A percentile compares a stretch with the other conserved stretches of the same genome.
phyloP scores from a whole-genome alignment of 2,113 vertebrate genomes.

The Bambusicola thoracicus region DNA sequence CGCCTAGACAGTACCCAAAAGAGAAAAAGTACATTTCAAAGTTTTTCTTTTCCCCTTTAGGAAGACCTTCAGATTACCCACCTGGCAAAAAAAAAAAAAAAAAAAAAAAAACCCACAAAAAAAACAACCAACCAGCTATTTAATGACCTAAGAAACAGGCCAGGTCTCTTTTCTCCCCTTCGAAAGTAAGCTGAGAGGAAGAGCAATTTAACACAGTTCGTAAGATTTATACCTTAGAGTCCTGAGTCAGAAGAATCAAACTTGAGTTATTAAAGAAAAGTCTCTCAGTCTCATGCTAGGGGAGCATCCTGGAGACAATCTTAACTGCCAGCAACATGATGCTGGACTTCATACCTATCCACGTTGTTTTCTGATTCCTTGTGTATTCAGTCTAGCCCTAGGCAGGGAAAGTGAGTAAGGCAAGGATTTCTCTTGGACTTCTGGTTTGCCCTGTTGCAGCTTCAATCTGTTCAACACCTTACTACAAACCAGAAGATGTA shows the following conservation, averaged over 20 bases:
- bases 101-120: too few relatives aligned
- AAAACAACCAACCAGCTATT: not conserved
- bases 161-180: not conserved
- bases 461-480: not conserved
- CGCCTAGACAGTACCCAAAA: not conserved
- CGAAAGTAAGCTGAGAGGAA: not conserved
- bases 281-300: not conserved
- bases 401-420: not conserved
- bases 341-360: not conserved
- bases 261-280: constrained; percentile 20
- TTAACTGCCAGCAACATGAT: not conserved
- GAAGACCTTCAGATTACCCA: not conserved
- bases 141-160: not conserved
- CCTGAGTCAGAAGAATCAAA: constrained; percentile 22
- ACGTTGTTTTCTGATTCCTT: not conserved
- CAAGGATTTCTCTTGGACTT: not conserved
- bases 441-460: not conserved
- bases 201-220: constrained; percentile 1
- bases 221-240: constrained; percentile 16
- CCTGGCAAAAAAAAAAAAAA: not conserved
- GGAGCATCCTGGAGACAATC: not conserved
- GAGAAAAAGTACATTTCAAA: not conserved
- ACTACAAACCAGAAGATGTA: not conserved
- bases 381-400: not conserved
- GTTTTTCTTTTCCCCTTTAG: not conserved